phyloP scores from a whole-genome alignment of 1,140 invertebrate genomes.

The Pseudachorutes palmiensis region DNA sequence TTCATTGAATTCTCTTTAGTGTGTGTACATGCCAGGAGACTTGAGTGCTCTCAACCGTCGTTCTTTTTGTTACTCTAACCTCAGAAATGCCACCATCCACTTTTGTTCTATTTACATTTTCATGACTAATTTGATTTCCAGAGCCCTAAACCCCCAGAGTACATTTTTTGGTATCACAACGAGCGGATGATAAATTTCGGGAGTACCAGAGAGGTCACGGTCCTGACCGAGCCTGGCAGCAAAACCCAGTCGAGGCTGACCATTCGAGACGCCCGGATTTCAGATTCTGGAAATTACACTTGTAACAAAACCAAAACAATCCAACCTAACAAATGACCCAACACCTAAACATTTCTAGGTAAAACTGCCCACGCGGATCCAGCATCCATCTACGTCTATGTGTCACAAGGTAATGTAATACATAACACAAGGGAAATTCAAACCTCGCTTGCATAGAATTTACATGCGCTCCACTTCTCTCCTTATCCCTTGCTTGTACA shows the following conservation, averaged over 20 bases:
- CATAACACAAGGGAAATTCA: too few species aligned
- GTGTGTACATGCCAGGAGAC: background rate
- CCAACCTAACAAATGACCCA: conserved; percentile 5
- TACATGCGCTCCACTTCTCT: too few species aligned
- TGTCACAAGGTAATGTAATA: conserved; percentile 43
- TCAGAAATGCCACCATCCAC: too few species aligned
- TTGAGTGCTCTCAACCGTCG: background rate
- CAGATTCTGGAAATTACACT: conserved; percentile 31
- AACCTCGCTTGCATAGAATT: too few species aligned
- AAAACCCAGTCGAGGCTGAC: conserved; percentile 39
- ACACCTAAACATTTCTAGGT: conserved; percentile 12
- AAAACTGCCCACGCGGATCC: conserved; percentile 41
- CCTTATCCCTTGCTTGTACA: too few species aligned
- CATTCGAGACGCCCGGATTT: conserved; percentile 38
- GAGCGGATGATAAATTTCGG: conserved; percentile 45
- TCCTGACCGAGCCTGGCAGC: conserved; percentile 31
- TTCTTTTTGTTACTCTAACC: too few species aligned
- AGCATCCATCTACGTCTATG: conserved; percentile 43
- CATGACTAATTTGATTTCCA: too few species aligned
- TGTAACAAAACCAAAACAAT: conserved; percentile 28
- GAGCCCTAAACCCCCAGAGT: conserved; percentile 79
- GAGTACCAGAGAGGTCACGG: conserved; percentile 36
- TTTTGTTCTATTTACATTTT: too few species aligned
- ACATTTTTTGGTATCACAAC: conserved; percentile 79
- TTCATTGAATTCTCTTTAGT: too few species aligned